Evolutionary conservation across 2,113 vertebrate genomes (phyloP).

Genomic region (Hassar affinis): DNA sequence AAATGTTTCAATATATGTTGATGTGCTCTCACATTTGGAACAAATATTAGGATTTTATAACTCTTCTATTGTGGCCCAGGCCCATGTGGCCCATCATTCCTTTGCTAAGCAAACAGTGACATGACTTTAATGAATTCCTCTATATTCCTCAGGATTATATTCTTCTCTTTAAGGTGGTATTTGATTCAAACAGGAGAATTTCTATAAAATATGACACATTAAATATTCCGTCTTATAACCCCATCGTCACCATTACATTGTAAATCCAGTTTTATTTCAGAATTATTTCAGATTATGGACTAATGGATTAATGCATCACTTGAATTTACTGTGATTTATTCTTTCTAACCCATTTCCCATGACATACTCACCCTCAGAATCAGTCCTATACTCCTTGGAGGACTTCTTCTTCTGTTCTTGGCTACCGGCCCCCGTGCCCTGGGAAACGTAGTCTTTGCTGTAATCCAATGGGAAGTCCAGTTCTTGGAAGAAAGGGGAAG

Average conservation of each 20-base stretch:
- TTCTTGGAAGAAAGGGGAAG: conserved; percentile 64
- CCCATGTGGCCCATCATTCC: not conserved
- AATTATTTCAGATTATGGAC: not conserved
- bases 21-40: not conserved
- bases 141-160: not conserved
- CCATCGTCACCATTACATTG: not conserved
- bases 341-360: not conserved
- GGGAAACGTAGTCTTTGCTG: conserved; percentile 66
- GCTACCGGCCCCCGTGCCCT: conserved; percentile 57
- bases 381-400: conserved; percentile 57
- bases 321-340: not conserved
- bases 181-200: not conserved
- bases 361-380: conserved; percentile 58
- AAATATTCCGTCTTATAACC: not conserved
- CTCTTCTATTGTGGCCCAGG: not conserved
- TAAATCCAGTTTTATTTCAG: not conserved
- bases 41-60: not conserved
- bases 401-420: conserved; percentile 59
- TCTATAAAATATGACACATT: too few relatives aligned
- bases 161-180: not conserved
- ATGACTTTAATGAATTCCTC: not conserved
- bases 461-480: conserved; percentile 73
- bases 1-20: not conserved
- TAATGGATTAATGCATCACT: not conserved
- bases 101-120: not conserved